Conservation (phyloP, 2,888 invertebrate genomes). For the Teinopalpus imperialis region DNA sequence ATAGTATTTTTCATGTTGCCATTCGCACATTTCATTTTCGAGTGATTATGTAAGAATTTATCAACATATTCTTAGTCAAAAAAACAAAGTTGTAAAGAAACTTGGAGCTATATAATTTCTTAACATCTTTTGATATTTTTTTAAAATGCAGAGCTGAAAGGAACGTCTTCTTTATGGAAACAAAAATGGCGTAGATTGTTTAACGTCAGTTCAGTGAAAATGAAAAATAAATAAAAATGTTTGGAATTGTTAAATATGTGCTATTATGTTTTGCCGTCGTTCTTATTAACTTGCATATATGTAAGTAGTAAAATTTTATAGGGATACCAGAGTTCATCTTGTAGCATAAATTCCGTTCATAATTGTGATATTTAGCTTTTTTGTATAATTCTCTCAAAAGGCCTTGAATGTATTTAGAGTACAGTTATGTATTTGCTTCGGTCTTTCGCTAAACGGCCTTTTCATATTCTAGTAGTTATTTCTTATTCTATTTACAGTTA, state of each 20-base stretch:
- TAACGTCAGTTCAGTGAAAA: constrained; percentile 61
- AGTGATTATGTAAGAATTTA: too few species aligned
- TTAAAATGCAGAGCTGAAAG: constrained; percentile 19
- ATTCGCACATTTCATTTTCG: too few species aligned
- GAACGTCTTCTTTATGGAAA: constrained; percentile 40
- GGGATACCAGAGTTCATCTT: not conserved
- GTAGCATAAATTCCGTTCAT: constrained; percentile 7
- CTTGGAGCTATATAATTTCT: too few species aligned
- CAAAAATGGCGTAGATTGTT: constrained; percentile 69
- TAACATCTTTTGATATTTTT: too few species aligned
- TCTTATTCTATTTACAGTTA: constrained; percentile 1
- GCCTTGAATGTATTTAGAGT: constrained; percentile 23
- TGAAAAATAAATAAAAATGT: constrained; percentile 75
- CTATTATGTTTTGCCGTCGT: constrained; percentile 52
- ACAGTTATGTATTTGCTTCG: constrained; percentile 17
- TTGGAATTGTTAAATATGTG: constrained; percentile 49
- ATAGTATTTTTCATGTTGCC: too few species aligned
- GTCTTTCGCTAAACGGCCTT: not conserved
- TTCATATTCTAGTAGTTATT: not conserved
- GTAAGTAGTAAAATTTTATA: constrained; percentile 49
- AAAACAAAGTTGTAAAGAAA: too few species aligned
- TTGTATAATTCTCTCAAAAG: constrained; percentile 18
- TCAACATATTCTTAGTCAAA: too few species aligned
- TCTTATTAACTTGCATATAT: constrained; percentile 49
- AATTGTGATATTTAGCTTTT: constrained; percentile 20